phyloP scores from a whole-genome alignment of 1,140 invertebrate species.

The Calephelis nemesis region DNA sequence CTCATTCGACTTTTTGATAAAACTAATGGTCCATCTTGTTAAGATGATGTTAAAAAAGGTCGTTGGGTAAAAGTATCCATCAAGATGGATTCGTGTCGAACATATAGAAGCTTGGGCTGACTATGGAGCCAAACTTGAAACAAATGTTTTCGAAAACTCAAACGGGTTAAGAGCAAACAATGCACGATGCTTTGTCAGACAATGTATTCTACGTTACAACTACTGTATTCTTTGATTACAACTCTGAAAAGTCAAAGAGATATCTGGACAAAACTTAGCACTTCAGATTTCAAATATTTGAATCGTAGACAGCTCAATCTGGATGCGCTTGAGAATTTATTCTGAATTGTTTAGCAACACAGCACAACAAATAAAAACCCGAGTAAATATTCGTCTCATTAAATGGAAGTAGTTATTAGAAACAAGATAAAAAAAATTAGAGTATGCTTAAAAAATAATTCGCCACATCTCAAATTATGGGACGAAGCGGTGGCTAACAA shows the following conservation, averaged over 20 bases:
- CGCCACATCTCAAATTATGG: constrained; percentile 27
- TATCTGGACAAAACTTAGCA: background rate
- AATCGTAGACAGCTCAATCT: constrained; percentile 35
- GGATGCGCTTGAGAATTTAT: constrained; percentile 34
- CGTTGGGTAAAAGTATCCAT: background rate
- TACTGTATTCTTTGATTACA: background rate
- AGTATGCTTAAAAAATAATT: constrained; percentile 24
- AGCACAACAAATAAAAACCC: constrained; percentile 27
- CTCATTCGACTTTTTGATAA: background rate
- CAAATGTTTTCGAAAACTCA: background rate
- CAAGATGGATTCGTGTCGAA: background rate
- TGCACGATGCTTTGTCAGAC: background rate
- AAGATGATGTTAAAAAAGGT: background rate
- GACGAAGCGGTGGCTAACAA: background rate
- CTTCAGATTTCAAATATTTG: constrained; percentile 27
- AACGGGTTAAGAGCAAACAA: background rate
- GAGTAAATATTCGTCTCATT: constrained; percentile 31
- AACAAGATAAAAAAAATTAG: constrained; percentile 21
- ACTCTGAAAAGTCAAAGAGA: background rate
- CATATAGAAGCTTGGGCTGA: background rate
- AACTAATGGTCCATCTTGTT: background rate
- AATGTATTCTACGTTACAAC: background rate
- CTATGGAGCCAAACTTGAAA: background rate
- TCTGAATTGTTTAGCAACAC: constrained; percentile 31
- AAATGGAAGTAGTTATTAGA: constrained; percentile 22